A percentile compares a stretch with the other conserved stretches of the same genome.
Evolutionary conservation across 2,888 invertebrate genomes (phyloP).

Genomic region (Antheraea assamensis): DNA sequence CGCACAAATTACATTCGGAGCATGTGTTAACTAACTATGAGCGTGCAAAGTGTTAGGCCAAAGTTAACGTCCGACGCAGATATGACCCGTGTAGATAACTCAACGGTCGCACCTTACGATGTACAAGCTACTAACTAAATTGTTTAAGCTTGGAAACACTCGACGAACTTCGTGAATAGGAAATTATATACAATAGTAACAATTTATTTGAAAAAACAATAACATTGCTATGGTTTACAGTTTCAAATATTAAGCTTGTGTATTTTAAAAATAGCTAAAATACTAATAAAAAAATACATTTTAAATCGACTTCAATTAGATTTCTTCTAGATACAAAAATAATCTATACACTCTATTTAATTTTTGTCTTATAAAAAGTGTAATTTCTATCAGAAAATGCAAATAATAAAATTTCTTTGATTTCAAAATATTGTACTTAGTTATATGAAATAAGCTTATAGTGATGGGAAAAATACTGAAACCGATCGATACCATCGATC

Average conservation of each 20-base stretch:
- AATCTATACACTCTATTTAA: background rate
- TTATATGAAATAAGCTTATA: conserved; percentile 16
- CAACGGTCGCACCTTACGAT: conserved; percentile 48
- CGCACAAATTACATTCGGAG: conserved; percentile 59
- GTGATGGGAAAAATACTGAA: conserved; percentile 69
- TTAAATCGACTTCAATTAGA: background rate
- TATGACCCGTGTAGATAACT: conserved; percentile 65
- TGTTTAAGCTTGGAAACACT: conserved; percentile 46
- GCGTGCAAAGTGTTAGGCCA: conserved; percentile 44
- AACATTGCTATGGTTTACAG: background rate
- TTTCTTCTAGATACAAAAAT: background rate
- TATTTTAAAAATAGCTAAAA: background rate
- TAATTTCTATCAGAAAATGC: background rate
- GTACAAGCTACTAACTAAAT: conserved; percentile 60
- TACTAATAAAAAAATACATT: no score
- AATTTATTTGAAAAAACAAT: background rate
- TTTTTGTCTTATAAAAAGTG: no score
- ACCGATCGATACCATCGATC: conserved; percentile 70
- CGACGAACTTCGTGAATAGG: background rate
- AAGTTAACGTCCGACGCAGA: conserved; percentile 67
- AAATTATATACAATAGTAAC: background rate
- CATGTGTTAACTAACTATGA: conserved; percentile 56
- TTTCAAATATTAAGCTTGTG: background rate
- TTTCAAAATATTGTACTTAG: background rate
- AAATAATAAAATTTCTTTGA: background rate